Base-by-base conservation (phyloP, 2,888 invertebrate species). In the Pocota personata region DNA sequence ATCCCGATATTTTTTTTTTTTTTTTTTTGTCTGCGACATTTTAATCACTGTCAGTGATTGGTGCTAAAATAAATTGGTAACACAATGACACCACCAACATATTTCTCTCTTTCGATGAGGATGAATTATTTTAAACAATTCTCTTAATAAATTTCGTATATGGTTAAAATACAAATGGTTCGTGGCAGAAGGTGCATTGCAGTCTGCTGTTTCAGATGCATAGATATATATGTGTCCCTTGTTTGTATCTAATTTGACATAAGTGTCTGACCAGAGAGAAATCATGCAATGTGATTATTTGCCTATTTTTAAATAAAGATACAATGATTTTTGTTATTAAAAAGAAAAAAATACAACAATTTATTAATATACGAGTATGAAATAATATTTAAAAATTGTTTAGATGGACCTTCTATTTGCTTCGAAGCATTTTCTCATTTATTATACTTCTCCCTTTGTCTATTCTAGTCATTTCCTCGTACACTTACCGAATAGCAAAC, bases 41-140 rank as follows among this genome's bases (percentile, higher is more conserved):
- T 77, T 64, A 82, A 77, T 71, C 77, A 82, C 60, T 82, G 82
- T 82, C 77, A 82, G 69, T 77, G 82, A 77, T 77, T 77, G 71
- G 82, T 82, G 57, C 57, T 71, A 71, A 77, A 82, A 82, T 77
- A 82, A 77, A 58, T 77, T 64, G 57, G 32, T 69, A 55, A 12
- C 57, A 57, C 62, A 57, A 73, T 52, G 40, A 69, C 60, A 64
- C 14, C 21, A 12, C 19, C 30, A n/a, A 35, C 7, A 24, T 14
- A 40, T 60, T 60, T 48, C 27, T 27, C 16, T 48, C 21, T 27
- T 43, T 32, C 3, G 30, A 12, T 32, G 30, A 32, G 21, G 40
- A 52, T 50, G 21, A 40, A 52, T 73, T 52, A 62, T 73, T 73
- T 50, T 14, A 10, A 32, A 40, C 12, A 46, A 50, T 48, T 60